These are phyloP conservation scores for Hydrochoerus hydrochaeris DNA, from an alignment of 2,113 vertebrate species.

Conservation along the genomic window DNA sequence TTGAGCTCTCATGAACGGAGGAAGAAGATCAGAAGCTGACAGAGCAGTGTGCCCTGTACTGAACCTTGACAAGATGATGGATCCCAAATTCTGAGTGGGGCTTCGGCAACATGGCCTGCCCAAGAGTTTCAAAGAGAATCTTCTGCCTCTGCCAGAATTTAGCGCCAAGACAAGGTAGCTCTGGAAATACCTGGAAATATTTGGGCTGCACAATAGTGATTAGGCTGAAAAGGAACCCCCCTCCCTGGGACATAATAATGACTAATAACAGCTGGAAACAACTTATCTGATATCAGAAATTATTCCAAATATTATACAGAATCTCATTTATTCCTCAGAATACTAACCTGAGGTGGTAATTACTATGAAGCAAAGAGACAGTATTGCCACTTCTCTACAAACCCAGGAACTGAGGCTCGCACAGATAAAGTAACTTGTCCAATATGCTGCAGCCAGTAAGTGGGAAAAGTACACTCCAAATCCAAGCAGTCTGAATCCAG, in stretches of 20 bases:
- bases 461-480: not conserved
- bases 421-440: not conserved
- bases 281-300: not conserved
- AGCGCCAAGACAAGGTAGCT: not conserved
- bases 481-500: not conserved
- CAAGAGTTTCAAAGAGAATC: not conserved
- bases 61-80: not conserved
- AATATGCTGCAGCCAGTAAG: not conserved
- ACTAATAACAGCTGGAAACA: not conserved
- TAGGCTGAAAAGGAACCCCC: not conserved
- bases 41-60: not conserved
- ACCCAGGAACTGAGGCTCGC: not conserved
- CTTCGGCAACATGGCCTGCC: not conserved
- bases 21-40: not conserved
- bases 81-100: not conserved
- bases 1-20: not conserved
- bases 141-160: not conserved
- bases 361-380: not conserved
- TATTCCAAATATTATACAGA: not conserved
- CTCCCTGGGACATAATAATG: not conserved
- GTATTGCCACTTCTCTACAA: not conserved
- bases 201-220: not conserved
- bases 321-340: constrained; percentile 7
- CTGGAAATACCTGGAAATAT: not conserved
- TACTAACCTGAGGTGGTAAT: not conserved